A percentile compares a stretch with the other conserved stretches of the same genome.
phyloP scores from a whole-genome alignment of 1,140 invertebrate genomes.

The Plectrocnemia conspersa region DNA sequence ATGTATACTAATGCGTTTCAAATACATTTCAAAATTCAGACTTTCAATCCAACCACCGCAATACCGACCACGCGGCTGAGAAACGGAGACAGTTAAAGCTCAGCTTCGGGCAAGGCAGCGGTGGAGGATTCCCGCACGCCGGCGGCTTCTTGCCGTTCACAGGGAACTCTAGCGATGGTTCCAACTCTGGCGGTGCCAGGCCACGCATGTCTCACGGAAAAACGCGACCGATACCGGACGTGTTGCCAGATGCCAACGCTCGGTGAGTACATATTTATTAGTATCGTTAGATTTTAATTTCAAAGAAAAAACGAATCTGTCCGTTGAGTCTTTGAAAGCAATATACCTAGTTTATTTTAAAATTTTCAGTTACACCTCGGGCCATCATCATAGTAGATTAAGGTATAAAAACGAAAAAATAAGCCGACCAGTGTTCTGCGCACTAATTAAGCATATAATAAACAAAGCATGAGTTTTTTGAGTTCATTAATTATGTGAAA shows the following conservation, averaged over 20 bases:
- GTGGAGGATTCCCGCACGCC: constrained; percentile 24
- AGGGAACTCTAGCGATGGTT: constrained; percentile 16
- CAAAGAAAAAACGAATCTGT: background rate
- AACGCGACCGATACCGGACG: constrained; percentile 24
- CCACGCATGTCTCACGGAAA: constrained; percentile 13
- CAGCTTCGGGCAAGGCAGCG: constrained; percentile 11
- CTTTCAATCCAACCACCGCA: constrained; percentile 21
- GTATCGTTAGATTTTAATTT: background rate
- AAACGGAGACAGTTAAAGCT: constrained; percentile 26
- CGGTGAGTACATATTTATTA: constrained; percentile 17
- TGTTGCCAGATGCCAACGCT: constrained; percentile 27
- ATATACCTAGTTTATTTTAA: constrained; percentile 8
- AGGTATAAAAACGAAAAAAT: constrained; percentile 29
- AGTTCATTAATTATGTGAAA: no score
- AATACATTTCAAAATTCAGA: no score
- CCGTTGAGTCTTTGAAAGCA: background rate
- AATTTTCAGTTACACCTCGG: constrained; percentile 28
- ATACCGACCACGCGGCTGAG: constrained; percentile 17
- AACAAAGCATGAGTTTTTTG: no score
- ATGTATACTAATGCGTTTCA: no score
- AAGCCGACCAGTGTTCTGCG: no score
- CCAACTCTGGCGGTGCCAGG: constrained; percentile 16
- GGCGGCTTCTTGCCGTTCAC: constrained; percentile 20
- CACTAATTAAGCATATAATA: no score
- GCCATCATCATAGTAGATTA: constrained; percentile 32